Percentiles rank a stretch among this genome's conserved stretches.
phyloP scores from a whole-genome alignment of 1,140 invertebrate genomes.

The Macrotrachela quadricornifera region DNA sequence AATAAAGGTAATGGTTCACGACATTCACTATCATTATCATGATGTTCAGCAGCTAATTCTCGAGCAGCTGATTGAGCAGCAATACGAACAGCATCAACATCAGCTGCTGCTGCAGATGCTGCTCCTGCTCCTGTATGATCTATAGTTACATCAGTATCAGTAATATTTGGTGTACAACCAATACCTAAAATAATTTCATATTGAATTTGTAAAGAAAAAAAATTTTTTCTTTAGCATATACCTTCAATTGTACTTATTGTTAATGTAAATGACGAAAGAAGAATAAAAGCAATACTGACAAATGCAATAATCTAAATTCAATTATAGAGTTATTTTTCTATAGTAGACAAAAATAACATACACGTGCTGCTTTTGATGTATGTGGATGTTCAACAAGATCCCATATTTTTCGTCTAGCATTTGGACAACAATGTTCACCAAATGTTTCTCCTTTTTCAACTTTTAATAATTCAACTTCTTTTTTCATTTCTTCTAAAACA shows the following conservation, averaged over 20 bases:
- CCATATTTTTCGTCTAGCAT: slow-evolving; percentile 80
- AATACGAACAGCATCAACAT: no score
- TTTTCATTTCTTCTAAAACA: slow-evolving; percentile 33
- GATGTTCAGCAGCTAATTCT: no score
- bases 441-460: not conserved
- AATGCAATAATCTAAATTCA: slow-evolving; percentile 39
- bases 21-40: no score
- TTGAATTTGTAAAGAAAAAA: slow-evolving; percentile 24
- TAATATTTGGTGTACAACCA: slow-evolving; percentile 38
- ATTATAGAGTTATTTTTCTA: slow-evolving; percentile 37
- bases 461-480: slow-evolving; percentile 12
- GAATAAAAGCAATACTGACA: slow-evolving; percentile 96
- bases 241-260: slow-evolving; percentile 91
- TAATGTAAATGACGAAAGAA: slow-evolving; percentile 87
- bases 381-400: slow-evolving; percentile 95
- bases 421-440: slow-evolving; percentile 31
- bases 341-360: slow-evolving; percentile 62
- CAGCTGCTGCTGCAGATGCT: no score
- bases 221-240: slow-evolving; percentile 47
- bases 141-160: no score
- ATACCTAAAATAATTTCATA: slow-evolving; percentile 97
- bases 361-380: slow-evolving; percentile 82
- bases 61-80: no score
- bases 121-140: no score
- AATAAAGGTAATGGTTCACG: no score